These are phyloP conservation scores for Delia radicum DNA, from an alignment of 1,140 invertebrate genomes.

Conservation along the genomic window DNA sequence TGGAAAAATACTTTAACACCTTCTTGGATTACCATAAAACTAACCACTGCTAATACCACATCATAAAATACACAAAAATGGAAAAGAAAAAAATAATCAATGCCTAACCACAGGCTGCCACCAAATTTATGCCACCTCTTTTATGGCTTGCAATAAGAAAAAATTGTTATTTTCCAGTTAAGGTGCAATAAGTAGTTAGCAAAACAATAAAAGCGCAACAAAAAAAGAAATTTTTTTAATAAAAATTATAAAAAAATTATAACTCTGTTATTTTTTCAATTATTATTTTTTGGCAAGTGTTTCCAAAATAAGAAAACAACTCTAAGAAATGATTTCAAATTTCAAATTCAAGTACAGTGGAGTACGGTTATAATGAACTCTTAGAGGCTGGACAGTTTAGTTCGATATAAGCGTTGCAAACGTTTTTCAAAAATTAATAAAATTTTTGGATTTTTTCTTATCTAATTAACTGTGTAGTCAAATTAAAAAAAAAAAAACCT, in stretches of 20 bases:
- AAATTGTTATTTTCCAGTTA: slow-evolving; percentile 1
- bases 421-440: no score
- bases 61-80: not conserved
- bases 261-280: no score
- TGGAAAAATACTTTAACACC: slow-evolving; percentile 8
- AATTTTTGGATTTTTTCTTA: no score
- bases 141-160: slow-evolving; percentile 15
- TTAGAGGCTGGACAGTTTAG: not conserved
- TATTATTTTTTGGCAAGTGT: not conserved
- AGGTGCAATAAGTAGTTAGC: not conserved
- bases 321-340: not conserved
- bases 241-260: no score
- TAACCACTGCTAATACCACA: not conserved
- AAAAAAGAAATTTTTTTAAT: no score
- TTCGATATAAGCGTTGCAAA: not conserved
- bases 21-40: slow-evolving; percentile 23
- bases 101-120: slow-evolving; percentile 20
- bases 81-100: slow-evolving; percentile 3
- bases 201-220: not conserved
- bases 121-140: slow-evolving; percentile 20
- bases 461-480: no score
- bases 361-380: not conserved
- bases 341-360: not conserved
- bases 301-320: not conserved
- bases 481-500: no score